A percentile compares a stretch with the other conserved stretches of the same genome.
Conservation (phyloP, 1,140 invertebrate genomes). For the Rhagoletis zephyria region DNA sequence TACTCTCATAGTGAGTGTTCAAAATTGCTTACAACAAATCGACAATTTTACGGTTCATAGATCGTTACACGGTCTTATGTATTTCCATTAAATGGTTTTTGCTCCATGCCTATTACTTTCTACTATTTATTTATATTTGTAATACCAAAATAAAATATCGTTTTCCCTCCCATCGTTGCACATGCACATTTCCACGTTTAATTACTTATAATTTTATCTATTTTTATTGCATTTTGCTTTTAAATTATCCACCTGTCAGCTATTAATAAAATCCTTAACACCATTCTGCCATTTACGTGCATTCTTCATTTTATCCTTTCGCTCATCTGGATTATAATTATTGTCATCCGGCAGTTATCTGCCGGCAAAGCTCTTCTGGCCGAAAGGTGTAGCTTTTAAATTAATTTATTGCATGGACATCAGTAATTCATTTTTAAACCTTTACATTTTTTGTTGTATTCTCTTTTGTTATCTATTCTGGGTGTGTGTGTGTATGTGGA, state of each 20-base stretch:
- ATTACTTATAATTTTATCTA: slow-evolving; percentile 37
- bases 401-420: slow-evolving; percentile 47
- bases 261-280: slow-evolving; percentile 45
- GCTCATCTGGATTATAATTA: slow-evolving; percentile 41
- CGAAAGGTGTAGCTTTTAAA: slow-evolving; percentile 47
- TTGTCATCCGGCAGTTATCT: slow-evolving; percentile 48
- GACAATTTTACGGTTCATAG: too few relatives aligned
- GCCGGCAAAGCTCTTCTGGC: not conserved
- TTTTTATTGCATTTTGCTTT: slow-evolving; percentile 42
- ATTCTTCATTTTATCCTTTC: slow-evolving; percentile 52
- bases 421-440: slow-evolving; percentile 41
- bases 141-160: too few relatives aligned
- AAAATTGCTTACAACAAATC: too few relatives aligned
- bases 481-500: not conserved
- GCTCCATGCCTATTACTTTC: too few relatives aligned
- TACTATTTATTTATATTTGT: not conserved
- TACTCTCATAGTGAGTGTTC: too few relatives aligned
- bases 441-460: not conserved
- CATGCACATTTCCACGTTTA: not conserved
- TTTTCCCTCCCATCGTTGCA: not conserved
- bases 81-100: too few relatives aligned
- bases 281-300: slow-evolving; percentile 33
- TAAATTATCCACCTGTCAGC: slow-evolving; percentile 47
- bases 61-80: too few relatives aligned
- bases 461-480: not conserved